Evolutionary conservation across 30 jellyfish, hydroid and myxozoan genomes (phyloP).

Genomic region (Nemopilema nomurai): DNA sequence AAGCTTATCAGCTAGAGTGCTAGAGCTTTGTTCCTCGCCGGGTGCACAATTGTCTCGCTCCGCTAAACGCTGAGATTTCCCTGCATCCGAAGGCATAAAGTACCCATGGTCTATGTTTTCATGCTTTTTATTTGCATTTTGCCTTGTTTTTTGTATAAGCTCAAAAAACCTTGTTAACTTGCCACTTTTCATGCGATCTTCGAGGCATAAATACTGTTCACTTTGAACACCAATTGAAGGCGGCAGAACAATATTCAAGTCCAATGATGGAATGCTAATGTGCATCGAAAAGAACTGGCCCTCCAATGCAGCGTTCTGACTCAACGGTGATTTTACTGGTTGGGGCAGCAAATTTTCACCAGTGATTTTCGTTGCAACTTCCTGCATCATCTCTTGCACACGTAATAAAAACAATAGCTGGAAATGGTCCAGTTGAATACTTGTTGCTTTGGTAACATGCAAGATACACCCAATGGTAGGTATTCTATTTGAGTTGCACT

Average conservation of each 20-base stretch:
- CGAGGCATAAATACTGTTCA: conserved; percentile 50
- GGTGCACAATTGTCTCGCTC: no score
- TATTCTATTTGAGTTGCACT: neutral
- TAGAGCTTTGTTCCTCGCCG: no score
- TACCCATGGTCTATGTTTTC: no score
- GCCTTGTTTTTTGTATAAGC: neutral
- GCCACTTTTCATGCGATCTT: conserved; percentile 38
- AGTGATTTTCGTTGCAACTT: conserved; percentile 55
- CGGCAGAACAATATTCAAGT: conserved; percentile 71
- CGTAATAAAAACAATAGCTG: conserved; percentile 87
- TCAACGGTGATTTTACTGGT: conserved; percentile 44
- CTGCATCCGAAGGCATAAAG: no score
- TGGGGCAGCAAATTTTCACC: conserved; percentile 65
- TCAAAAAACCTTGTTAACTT: conserved; percentile 31
- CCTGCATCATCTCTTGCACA: conserved; percentile 75
- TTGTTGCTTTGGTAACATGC: conserved; percentile 60
- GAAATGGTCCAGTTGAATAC: conserved; percentile 91
- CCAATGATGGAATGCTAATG: conserved; percentile 65
- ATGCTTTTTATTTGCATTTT: no score
- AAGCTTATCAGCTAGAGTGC: no score
- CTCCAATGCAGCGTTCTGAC: neutral
- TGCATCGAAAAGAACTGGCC: conserved; percentile 51
- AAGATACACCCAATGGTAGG: conserved; percentile 70
- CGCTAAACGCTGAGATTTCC: no score
- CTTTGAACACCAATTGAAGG: conserved; percentile 72